Percentiles rank a stretch among this genome's conserved stretches.
phyloP scores from a whole-genome alignment of 2,888 invertebrate genomes.

The Hipparchia semele region DNA sequence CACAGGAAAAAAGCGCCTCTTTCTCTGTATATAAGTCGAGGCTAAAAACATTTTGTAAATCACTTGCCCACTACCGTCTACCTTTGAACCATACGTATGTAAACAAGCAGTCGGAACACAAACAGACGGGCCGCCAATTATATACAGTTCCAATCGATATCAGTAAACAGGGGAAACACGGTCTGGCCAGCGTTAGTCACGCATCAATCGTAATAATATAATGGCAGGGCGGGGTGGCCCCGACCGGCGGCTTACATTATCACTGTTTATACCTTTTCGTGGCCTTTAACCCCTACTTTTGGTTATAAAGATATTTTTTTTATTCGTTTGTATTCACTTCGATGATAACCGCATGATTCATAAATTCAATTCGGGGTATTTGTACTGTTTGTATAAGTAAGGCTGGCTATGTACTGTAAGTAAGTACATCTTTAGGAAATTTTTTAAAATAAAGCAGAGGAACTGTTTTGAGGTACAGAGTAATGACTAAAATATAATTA shows the following conservation, averaged over 20 bases:
- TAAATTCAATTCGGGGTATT: background rate
- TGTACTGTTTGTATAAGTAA: background rate
- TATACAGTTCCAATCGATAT: slow-evolving; percentile 25
- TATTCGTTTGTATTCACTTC: slow-evolving; percentile 3
- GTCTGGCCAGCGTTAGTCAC: slow-evolving; percentile 33
- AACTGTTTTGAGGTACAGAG: too few species aligned
- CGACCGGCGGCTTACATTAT: background rate
- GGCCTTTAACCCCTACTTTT: slow-evolving; percentile 12
- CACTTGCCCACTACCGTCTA: background rate
- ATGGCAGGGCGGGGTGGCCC: slow-evolving; percentile 19
- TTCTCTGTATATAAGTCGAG: too few species aligned
- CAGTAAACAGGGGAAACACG: slow-evolving; percentile 31
- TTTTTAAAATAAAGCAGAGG: background rate
- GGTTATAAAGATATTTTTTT: too few species aligned
- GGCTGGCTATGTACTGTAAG: background rate
- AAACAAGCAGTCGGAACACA: background rate
- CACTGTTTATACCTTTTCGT: background rate
- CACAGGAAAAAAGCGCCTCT: too few species aligned
- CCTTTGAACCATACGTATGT: background rate
- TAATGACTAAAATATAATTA: too few species aligned
- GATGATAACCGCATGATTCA: slow-evolving; percentile 7
- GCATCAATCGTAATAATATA: slow-evolving; percentile 26
- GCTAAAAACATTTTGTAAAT: too few species aligned
- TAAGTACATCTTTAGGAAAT: background rate
- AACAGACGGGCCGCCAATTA: slow-evolving; percentile 7